Conservation (phyloP, 2,888 invertebrate species). For the Ophraella communa region DNA sequence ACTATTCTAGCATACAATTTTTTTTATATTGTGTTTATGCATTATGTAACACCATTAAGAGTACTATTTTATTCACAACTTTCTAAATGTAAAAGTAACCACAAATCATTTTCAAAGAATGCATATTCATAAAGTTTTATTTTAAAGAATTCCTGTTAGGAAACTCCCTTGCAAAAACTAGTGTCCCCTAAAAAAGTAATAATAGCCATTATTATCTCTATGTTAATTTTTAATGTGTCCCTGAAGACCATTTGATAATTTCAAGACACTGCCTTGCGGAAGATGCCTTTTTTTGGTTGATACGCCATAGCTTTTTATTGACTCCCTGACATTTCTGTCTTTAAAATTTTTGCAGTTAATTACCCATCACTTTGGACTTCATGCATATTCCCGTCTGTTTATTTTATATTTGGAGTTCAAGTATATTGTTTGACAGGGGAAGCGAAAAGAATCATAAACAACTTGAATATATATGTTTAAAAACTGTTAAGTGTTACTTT, state of each 20-base stretch:
- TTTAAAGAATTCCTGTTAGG: constrained; percentile 19
- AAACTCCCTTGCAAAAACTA: constrained; percentile 1
- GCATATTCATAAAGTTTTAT: constrained; percentile 19
- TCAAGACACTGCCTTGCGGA: constrained; percentile 35
- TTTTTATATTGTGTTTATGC: too few species aligned
- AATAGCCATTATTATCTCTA: constrained; percentile 41
- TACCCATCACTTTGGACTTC: constrained; percentile 58
- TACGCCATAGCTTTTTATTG: constrained; percentile 64
- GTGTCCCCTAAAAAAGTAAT: constrained; percentile 44
- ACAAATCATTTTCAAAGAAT: neutral
- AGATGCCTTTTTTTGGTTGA: constrained; percentile 40
- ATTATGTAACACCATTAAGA: too few species aligned
- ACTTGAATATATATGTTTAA: too few species aligned
- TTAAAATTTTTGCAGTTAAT: constrained; percentile 60
- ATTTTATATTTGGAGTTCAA: constrained; percentile 38
- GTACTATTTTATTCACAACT: too few species aligned
- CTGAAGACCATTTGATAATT: constrained; percentile 47
- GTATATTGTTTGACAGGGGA: constrained; percentile 47
- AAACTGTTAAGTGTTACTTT: too few species aligned
- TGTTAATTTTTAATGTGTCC: constrained; percentile 49
- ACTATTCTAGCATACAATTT: too few species aligned
- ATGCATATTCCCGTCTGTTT: constrained; percentile 50
- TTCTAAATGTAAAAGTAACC: too few species aligned
- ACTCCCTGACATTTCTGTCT: constrained; percentile 63
- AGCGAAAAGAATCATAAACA: constrained; percentile 17